Conservation (phyloP, 1,140 invertebrate species). For the Pseudoatta argentina region DNA sequence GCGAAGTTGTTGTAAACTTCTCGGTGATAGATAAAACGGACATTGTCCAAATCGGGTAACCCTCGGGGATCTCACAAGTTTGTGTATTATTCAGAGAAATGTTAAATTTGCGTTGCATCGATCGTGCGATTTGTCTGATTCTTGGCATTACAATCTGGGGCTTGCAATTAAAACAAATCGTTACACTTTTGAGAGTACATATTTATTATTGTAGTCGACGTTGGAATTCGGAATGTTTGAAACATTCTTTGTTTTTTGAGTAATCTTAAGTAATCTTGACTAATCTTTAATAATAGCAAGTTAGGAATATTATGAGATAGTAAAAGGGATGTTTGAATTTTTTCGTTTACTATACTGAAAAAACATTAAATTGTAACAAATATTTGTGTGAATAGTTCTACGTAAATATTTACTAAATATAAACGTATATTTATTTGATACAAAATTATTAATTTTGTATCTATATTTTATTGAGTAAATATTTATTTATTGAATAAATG, state of each 20-base stretch:
- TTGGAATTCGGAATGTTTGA: background rate
- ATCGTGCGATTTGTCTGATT: conserved; percentile 19
- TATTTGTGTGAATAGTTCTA: too few species aligned
- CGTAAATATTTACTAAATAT: too few species aligned
- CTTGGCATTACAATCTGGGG: background rate
- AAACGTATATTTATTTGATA: too few species aligned
- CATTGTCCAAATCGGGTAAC: background rate
- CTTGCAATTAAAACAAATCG: background rate
- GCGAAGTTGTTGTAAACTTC: background rate
- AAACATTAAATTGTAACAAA: too few species aligned
- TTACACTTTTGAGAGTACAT: background rate
- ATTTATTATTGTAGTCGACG: too few species aligned
- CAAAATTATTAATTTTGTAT: too few species aligned
- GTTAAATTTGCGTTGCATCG: conserved; percentile 15
- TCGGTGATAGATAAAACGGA: conserved; percentile 12
- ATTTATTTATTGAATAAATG: too few species aligned
- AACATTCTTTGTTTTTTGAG: background rate
- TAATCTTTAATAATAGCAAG: background rate
- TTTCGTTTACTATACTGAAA: background rate
- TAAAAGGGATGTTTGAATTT: background rate
- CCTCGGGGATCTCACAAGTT: background rate
- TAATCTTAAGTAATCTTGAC: background rate
- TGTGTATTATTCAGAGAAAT: background rate
- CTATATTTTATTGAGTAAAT: too few species aligned
- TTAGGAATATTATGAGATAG: background rate